Evolutionary conservation across 2,888 invertebrate genomes (phyloP).

Genomic region (Ditula angustiorana): DNA sequence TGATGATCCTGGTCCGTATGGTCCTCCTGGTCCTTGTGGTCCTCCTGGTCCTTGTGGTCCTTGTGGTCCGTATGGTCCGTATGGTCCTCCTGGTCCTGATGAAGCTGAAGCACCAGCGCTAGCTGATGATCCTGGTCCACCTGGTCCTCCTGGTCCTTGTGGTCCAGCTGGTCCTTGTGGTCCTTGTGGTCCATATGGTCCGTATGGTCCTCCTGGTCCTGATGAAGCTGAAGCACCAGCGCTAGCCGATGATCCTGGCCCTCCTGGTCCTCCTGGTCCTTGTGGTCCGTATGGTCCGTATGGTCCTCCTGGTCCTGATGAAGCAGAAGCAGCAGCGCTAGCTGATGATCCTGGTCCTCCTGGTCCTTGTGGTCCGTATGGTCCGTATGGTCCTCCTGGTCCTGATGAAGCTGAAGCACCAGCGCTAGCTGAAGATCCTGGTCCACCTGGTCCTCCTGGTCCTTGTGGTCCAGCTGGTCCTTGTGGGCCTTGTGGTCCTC

Average conservation of each 20-base stretch:
- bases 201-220: background rate
- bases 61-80: background rate
- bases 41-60: slow-evolving; percentile 23
- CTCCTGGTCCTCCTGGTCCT: background rate
- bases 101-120: too few species aligned
- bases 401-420: too few species aligned
- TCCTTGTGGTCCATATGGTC: too few species aligned
- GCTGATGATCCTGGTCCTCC: slow-evolving; percentile 2
- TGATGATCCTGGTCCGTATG: background rate
- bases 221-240: background rate
- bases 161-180: too few species aligned
- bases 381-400: background rate
- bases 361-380: slow-evolving; percentile 49
- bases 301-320: background rate
- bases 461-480: too few species aligned
- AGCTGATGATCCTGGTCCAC: slow-evolving; percentile 3
- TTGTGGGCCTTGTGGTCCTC: too few species aligned
- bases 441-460: too few species aligned
- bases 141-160: background rate
- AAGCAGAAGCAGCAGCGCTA: slow-evolving; percentile 11
- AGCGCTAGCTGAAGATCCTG: too few species aligned
- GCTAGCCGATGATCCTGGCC: background rate
- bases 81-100: too few species aligned
- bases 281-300: slow-evolving; percentile 3
- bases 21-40: background rate